These are phyloP conservation scores for Mohoua ochrocephala DNA, from an alignment of 2,113 vertebrate species.

Conservation along the genomic window DNA sequence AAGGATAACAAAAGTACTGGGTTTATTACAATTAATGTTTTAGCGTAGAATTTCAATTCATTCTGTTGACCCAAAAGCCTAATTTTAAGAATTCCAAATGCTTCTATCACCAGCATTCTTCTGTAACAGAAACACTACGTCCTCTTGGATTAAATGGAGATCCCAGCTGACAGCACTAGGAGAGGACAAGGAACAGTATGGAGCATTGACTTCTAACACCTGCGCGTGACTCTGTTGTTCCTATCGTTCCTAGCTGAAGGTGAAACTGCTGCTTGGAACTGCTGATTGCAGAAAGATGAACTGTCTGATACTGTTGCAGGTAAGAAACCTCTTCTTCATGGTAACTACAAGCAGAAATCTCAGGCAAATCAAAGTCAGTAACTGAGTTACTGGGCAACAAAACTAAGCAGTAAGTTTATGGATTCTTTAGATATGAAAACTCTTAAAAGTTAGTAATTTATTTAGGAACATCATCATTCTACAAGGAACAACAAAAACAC, in stretches of 20 bases:
- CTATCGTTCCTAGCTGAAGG: neutral
- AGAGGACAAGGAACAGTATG: neutral
- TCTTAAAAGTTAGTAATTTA: neutral
- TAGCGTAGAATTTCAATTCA: neutral
- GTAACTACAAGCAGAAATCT: neutral
- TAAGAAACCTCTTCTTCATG: neutral
- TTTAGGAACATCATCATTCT: neutral
- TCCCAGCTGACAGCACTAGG: neutral
- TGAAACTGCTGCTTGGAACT: neutral
- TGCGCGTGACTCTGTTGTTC: neutral
- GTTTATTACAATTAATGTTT: neutral
- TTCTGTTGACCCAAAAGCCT: neutral
- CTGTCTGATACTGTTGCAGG: neutral
- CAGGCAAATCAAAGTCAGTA: neutral
- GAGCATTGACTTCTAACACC: neutral
- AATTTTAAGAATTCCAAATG: neutral
- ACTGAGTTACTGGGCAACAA: neutral
- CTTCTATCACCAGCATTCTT: neutral
- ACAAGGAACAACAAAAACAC: neutral
- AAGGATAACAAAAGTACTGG: neutral
- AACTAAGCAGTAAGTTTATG: rapidly evolving
- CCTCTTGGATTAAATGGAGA: neutral
- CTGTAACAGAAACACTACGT: rapidly evolving
- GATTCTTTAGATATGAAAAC: neutral
- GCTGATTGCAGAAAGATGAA: neutral